Base-by-base conservation (phyloP, 2,797 vertebrate genomes). In the Acridotheres tristis region DNA sequence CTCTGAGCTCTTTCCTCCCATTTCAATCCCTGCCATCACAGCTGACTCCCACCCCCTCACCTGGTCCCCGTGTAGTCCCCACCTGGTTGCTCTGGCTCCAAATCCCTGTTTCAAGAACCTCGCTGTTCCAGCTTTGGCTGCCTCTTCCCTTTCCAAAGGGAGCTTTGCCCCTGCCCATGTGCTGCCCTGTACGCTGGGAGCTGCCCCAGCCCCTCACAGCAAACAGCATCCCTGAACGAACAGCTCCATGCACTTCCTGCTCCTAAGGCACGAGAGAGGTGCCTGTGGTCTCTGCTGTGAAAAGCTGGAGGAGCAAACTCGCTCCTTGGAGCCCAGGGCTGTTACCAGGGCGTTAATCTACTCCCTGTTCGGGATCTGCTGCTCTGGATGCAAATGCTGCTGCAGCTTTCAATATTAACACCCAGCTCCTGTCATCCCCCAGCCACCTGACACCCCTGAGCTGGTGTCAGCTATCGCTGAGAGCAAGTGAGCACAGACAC, bases 381-480 rank as follows among this genome's bases (percentile, higher is more conserved):
- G 67, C 69, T 21, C 22, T 20, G 67, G 58, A 63, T n/a, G 57
- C 18, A 51, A 59, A 59, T 0, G 1, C 32, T 73, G 71, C 53
- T 58, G 13, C 9, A 17, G 69, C 47, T 85, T 81, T 59, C 40
- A 59, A 21, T 36, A 54, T n/a, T 20, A 68, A 53, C 66, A 58
- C 17, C 16, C 32, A 78, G 34, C n/a, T 75, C 62, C 15, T 47
- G 11, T 22, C 22, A 51, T 10, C 16, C 51, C 34, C 25, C 32
- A 40, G 63, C 16, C 55, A 58, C 54, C n/a, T 1, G 27, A 63
- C 54, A 79, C 47, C 26, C n/a, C 26, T 1, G 22, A 58, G 61
- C 32, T 0, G 3, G 5, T 27, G 55, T 23, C 4, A 0, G 55
- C 9, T 23, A 42, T 6, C 9, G 1, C 7, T 2, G 20, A 57